phyloP scores from a whole-genome alignment of 1,140 invertebrate genomes.

The Achatina immaculata region DNA sequence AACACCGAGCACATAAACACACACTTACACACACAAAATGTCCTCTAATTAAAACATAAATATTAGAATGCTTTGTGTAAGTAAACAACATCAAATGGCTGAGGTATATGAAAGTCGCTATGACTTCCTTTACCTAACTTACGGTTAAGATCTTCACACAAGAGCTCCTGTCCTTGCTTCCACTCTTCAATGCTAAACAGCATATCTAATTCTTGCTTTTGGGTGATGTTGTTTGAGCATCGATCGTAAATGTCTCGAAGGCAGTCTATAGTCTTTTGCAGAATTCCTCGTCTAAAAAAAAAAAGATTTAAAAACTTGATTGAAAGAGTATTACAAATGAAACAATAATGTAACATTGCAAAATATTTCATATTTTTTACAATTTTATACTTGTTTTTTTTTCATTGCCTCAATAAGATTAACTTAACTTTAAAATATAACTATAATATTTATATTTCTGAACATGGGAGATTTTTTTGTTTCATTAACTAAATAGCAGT shows the following conservation, averaged over 20 bases:
- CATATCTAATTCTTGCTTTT: slow-evolving; percentile 36
- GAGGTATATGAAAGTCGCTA: slow-evolving; percentile 18
- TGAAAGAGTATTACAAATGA: background rate
- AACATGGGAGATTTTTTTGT: too few species aligned
- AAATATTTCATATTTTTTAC: too few species aligned
- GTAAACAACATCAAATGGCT: slow-evolving; percentile 16
- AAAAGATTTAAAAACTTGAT: too few species aligned
- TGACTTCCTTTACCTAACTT: slow-evolving; percentile 37
- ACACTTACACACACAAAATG: background rate
- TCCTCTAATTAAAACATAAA: background rate
- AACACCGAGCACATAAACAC: background rate
- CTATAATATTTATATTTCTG: too few species aligned
- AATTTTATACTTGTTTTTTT: too few species aligned
- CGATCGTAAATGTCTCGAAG: slow-evolving; percentile 35
- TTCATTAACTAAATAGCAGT: too few species aligned
- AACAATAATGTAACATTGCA: background rate
- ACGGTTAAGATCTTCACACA: slow-evolving; percentile 42
- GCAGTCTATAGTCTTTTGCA: slow-evolving; percentile 44
- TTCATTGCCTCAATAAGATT: too few species aligned
- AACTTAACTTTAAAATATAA: too few species aligned
- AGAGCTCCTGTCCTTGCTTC: slow-evolving; percentile 37
- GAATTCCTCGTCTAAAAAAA: slow-evolving; percentile 31
- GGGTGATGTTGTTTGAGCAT: slow-evolving; percentile 35
- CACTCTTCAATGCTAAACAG: slow-evolving; percentile 39
- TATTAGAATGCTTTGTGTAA: slow-evolving; percentile 9